Conservation (phyloP, 2,888 invertebrate species). For the Cryptosula pallasiana region DNA sequence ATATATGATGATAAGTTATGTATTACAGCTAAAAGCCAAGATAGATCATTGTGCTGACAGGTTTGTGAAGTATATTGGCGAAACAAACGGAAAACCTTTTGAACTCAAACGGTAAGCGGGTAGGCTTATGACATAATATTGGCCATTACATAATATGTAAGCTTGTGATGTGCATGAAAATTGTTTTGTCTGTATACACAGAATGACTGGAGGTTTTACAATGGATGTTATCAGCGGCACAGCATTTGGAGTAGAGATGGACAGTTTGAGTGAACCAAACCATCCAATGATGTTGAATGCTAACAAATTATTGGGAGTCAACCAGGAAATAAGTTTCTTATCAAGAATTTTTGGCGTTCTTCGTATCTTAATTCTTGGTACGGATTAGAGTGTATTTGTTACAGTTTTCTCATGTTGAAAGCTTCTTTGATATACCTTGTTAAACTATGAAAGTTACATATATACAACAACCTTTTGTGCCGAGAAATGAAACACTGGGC, state of each 20-base stretch:
- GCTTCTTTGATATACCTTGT: too few species aligned
- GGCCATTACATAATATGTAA: not conserved
- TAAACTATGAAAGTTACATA: too few species aligned
- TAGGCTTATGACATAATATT: not conserved
- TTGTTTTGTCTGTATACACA: not conserved
- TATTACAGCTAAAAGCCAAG: not conserved
- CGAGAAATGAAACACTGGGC: too few species aligned
- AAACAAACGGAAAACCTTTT: slow-evolving; percentile 3
- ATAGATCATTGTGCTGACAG: slow-evolving; percentile 1
- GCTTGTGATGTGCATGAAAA: not conserved
- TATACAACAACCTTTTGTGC: too few species aligned
- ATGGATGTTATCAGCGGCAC: slow-evolving; percentile 22
- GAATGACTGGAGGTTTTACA: slow-evolving; percentile 10
- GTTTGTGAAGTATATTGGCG: not conserved
- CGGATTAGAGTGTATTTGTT: too few species aligned
- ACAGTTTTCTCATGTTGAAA: too few species aligned
- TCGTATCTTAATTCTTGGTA: not conserved
- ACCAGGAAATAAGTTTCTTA: not conserved
- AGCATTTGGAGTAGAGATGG: slow-evolving; percentile 13
- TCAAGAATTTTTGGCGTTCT: not conserved
- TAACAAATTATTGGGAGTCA: not conserved
- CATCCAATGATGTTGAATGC: slow-evolving; percentile 9
- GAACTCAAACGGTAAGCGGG: not conserved
- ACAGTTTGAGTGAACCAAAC: not conserved
- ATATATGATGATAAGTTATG: not conserved